phyloP scores from a whole-genome alignment of 2,113 vertebrate genomes.

The Oostethus manadensis region DNA sequence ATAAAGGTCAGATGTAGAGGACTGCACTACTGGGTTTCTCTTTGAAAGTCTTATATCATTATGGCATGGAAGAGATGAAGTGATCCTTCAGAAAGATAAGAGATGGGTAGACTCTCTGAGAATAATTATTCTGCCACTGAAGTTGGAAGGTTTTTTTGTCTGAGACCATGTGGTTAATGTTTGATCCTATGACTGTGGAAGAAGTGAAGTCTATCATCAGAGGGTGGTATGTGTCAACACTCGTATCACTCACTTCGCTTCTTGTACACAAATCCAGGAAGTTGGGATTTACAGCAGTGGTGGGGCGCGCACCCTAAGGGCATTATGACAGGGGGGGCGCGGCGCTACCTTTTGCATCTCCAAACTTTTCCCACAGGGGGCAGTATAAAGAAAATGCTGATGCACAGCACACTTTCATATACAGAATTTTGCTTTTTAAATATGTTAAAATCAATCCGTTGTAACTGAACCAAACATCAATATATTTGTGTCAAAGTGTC shows the following conservation, averaged over 20 bases:
- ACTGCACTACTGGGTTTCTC: constrained; percentile 3
- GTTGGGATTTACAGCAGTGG: neutral
- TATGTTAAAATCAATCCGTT: no score
- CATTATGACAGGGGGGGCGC: no score
- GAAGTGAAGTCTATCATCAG: neutral
- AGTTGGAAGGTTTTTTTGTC: constrained; percentile 14
- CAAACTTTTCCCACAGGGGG: no score
- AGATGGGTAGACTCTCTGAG: constrained; percentile 4
- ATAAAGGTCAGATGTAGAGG: constrained; percentile 19
- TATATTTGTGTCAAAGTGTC: no score
- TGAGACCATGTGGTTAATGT: constrained; percentile 13
- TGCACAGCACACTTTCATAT: no score
- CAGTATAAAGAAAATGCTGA: no score
- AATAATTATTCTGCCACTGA: constrained; percentile 7
- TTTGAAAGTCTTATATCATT: constrained; percentile 21
- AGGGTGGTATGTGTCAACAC: neutral
- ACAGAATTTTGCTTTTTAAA: no score
- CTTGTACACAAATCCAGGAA: neutral
- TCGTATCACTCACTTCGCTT: neutral
- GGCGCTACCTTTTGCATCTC: no score
- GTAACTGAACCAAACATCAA: no score
- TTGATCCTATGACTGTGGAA: constrained; percentile 4
- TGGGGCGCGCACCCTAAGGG: no score
- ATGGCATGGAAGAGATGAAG: constrained; percentile 9
- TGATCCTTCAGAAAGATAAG: constrained; percentile 14